These are phyloP conservation scores for Bujurquina vittata DNA, from an alignment of 2,113 vertebrate species.

Conservation along the genomic window DNA sequence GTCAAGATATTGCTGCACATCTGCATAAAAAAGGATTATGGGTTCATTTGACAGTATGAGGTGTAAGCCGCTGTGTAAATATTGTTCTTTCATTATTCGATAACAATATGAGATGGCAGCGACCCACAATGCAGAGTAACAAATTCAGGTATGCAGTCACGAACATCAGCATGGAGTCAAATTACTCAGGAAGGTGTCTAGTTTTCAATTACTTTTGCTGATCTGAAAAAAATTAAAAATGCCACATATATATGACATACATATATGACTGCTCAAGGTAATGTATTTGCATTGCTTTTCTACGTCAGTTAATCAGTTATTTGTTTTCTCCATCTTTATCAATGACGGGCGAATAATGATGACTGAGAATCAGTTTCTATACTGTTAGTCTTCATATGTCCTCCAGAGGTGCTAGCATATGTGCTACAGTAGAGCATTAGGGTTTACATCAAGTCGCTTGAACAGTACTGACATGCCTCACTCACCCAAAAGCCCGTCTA, in stretches of 20 bases:
- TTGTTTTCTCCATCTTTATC: neutral
- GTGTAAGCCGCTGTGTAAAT: slow-evolving; percentile 7
- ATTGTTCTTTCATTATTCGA: slow-evolving; percentile 3
- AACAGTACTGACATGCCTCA: slow-evolving; percentile 13
- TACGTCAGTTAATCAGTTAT: neutral
- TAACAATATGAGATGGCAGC: neutral
- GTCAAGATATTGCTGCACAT: neutral
- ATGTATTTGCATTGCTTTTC: neutral
- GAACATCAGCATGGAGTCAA: neutral
- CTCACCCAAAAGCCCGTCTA: slow-evolving; percentile 25
- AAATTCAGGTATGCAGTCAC: neutral
- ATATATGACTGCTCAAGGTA: neutral
- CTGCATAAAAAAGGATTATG: slow-evolving; percentile 20
- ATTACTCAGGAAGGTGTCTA: neutral
- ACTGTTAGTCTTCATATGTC: neutral
- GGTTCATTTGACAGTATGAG: slow-evolving; percentile 9
- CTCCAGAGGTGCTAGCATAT: neutral
- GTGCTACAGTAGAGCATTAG: neutral
- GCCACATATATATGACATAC: neutral
- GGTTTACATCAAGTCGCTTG: neutral
- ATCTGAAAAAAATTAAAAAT: neutral
- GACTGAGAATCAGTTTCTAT: neutral
- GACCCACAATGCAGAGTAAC: neutral
- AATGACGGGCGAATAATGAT: neutral
- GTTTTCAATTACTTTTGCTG: neutral